Percentiles rank a stretch among this genome's conserved stretches.
phyloP scores from a whole-genome alignment of 2,888 invertebrate species.

The Erebia epiphron region DNA sequence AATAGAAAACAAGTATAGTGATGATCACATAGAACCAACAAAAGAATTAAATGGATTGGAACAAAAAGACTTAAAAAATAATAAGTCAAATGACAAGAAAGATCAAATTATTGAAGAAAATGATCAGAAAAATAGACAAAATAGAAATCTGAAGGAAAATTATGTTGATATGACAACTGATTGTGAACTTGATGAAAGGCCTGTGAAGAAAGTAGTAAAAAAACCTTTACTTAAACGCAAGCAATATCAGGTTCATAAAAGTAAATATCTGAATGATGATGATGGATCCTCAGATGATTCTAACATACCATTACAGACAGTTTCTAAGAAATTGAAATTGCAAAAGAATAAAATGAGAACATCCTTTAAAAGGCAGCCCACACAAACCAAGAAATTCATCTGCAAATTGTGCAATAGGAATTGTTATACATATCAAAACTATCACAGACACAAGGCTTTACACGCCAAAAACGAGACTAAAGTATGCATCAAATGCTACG shows the following conservation, averaged over 20 bases:
- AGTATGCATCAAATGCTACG: slow-evolving; percentile 64
- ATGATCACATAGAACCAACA: background rate
- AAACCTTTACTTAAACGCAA: background rate
- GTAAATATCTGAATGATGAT: background rate
- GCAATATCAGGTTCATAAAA: slow-evolving; percentile 30
- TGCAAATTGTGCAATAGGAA: slow-evolving; percentile 64
- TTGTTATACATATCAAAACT: slow-evolving; percentile 71
- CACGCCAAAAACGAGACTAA: slow-evolving; percentile 56
- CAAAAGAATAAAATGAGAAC: slow-evolving; percentile 17
- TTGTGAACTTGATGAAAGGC: background rate
- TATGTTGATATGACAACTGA: background rate
- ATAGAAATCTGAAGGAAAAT: background rate
- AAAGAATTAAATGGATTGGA: background rate
- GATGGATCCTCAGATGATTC: slow-evolving; percentile 48
- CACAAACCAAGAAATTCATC: slow-evolving; percentile 47
- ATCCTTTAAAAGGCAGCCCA: slow-evolving; percentile 18
- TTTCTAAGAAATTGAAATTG: slow-evolving; percentile 39
- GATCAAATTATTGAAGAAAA: background rate
- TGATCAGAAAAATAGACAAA: background rate
- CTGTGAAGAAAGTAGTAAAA: background rate
- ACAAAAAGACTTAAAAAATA: background rate
- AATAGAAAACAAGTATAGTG: background rate
- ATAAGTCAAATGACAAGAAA: background rate
- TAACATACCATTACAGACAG: slow-evolving; percentile 54
- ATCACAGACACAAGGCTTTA: slow-evolving; percentile 62